Base-by-base conservation (phyloP, 2,113 vertebrate species). In the Tonatia bakeri region DNA sequence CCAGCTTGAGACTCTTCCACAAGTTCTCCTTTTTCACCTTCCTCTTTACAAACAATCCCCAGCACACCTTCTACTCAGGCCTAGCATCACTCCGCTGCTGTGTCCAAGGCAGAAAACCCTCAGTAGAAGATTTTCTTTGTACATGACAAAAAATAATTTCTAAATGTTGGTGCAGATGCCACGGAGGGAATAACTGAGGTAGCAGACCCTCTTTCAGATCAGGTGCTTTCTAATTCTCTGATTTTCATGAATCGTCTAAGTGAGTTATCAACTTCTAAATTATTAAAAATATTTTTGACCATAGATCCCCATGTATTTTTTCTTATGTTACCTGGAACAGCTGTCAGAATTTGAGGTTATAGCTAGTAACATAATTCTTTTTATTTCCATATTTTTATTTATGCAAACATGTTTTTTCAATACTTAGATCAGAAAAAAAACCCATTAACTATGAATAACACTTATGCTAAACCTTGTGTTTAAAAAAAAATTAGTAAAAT, bases 261-360 rank as follows among this genome's bases (percentile, higher is more conserved):
- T 80, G 19, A 84, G 54, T 90, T 79, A 67, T n/a, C 20, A 75
- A 13, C 38, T 61, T 67, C 31, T 6, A 83, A 28, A 56, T 80
- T 28, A 83, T 79, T 87, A 64, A 90, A 83, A 81, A 28, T 64
- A 54, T 40, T 40, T 77, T 87, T 54, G 64, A 67, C 67, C 31
- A 40, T 5, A 52, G 7, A 50, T 20, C 65, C 43, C 45, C 40
- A 36, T 40, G 17, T 26, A 52, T 56, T 69, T 89, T 88, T 86
- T 56, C 40, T 67, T 72, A 64, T n/a, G 2, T 38, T 77, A 86
- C 12, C 56, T 82, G 22, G 12, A 70, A 80, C 10, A 82, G 15
- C 12, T 76, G 38, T 50, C 43, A 45, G 40, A 65, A 65, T 54
- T 50, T 4, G 52, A 73, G n/a, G 36, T 69, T 33, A 1, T 61